Percentiles rank a stretch among this genome's conserved stretches.
phyloP scores from a whole-genome alignment of 2,113 vertebrate species.

The Solea senegalensis region DNA sequence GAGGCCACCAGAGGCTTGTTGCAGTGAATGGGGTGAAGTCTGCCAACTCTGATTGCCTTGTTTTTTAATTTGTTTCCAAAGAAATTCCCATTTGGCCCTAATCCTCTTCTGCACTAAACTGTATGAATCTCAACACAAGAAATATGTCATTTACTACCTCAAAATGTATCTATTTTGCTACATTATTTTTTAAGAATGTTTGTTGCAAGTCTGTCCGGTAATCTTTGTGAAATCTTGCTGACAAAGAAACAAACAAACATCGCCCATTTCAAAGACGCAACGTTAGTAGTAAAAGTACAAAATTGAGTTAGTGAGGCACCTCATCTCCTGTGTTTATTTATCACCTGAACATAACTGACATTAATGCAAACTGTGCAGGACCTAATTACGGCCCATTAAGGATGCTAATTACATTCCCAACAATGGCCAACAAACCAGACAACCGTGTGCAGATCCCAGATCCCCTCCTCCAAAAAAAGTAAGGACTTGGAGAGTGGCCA shows the following conservation, averaged over 20 bases:
- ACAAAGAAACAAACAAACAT: too few relatives aligned
- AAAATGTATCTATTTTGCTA: background rate
- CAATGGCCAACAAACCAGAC: constrained; percentile 52
- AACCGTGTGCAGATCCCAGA: constrained; percentile 1
- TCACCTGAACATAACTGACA: constrained; percentile 17
- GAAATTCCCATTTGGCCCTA: too few relatives aligned
- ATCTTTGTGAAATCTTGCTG: too few relatives aligned
- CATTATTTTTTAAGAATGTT: background rate
- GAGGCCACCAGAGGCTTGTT: too few relatives aligned
- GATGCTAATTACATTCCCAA: constrained; percentile 58
- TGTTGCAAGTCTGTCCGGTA: background rate
- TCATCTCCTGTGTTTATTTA: constrained; percentile 27
- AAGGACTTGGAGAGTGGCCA: constrained; percentile 32
- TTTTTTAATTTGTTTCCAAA: too few relatives aligned
- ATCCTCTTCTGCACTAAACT: too few relatives aligned
- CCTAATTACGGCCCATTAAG: constrained; percentile 61
- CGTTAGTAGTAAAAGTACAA: too few relatives aligned
- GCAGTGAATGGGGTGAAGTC: too few relatives aligned
- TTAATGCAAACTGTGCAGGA: constrained; percentile 31
- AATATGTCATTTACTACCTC: background rate
- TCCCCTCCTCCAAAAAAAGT: constrained; percentile 8
- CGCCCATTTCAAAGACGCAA: too few relatives aligned
- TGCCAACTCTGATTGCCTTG: too few relatives aligned
- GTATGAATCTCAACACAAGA: background rate
- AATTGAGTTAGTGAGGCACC: background rate